Evolutionary conservation across 1,140 invertebrate genomes (phyloP), one percentile per base, ranked within the genome.

Genomic region (Drosophila aff.): DNA sequence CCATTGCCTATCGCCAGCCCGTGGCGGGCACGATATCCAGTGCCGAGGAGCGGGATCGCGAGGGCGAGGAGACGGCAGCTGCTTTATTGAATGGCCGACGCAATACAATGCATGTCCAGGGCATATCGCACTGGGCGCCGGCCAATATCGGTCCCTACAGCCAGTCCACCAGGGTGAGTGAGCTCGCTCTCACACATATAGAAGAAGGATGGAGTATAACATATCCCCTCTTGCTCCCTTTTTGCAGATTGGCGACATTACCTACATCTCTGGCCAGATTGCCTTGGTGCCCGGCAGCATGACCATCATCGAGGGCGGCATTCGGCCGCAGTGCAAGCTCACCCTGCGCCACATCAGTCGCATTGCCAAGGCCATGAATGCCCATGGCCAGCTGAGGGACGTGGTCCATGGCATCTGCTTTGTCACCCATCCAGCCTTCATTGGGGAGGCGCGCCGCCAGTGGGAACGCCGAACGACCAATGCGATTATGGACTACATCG

Each of bases 101-200:
- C 1, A 87, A 92, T 47, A 96, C 96, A 11, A 97, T 99, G 96
- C 98, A 99, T 93, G 98, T 99, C 31, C 98, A 99, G 93, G 96
- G 97, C 55, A 96, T 99, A 66, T 99, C 98, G 26, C 97, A 99
- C 93, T 99, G 98, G 98, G 98, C 98, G 6, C 98, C 98, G 7
- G 97, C 97, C 46, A 98, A 98, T 91, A 98, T 99, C 79, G 98
- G 98, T 16, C 98, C 98, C 36, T 99, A 99, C 93, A 99, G 98
- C 92, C 98, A 99, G 94, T 97, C 97, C 28, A 95, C 97, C 66
- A 95, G 96, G 94, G 97, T 92, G 74, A 91, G 23, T 23, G 23
- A 3, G 23, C 23, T 23, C n/a, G n/a, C 23, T 23, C 23, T 3
- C 23, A 23, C 23, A 23, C 0, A 23, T 21, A 21, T 21, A 21